Percentiles rank a stretch among this genome's conserved stretches.
Conservation (phyloP, 2,797 vertebrate species). For the Notolabrus celidotus region DNA sequence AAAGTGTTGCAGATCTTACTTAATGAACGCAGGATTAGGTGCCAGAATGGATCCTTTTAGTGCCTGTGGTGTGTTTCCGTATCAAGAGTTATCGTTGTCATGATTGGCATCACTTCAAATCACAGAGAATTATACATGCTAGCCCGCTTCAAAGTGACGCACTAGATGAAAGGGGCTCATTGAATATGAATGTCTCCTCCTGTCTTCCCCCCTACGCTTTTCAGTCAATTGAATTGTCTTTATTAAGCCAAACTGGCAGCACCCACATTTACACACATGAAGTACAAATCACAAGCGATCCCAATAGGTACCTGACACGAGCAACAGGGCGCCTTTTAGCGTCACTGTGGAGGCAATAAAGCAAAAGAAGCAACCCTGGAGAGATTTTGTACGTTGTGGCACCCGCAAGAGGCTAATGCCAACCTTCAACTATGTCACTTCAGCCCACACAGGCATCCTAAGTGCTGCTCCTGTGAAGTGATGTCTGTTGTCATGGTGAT, state of each 20-base stretch:
- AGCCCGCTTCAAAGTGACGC: slow-evolving; percentile 74
- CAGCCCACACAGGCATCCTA: slow-evolving; percentile 82
- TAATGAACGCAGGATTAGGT: slow-evolving; percentile 48
- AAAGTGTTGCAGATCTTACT: slow-evolving; percentile 22
- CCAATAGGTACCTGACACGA: slow-evolving; percentile 56
- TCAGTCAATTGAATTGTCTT: slow-evolving; percentile 71
- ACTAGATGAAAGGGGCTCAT: slow-evolving; percentile 71
- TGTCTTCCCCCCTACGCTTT: slow-evolving; percentile 47
- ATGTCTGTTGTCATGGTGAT: slow-evolving; percentile 89
- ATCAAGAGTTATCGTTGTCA: slow-evolving; percentile 60
- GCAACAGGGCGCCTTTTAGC: slow-evolving; percentile 52
- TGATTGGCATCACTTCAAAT: slow-evolving; percentile 74
- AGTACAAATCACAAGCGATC: slow-evolving; percentile 66
- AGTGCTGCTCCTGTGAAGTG: slow-evolving; percentile 83
- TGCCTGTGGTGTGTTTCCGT: slow-evolving; percentile 34
- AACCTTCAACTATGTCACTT: slow-evolving; percentile 78
- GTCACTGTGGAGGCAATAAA: slow-evolving; percentile 25
- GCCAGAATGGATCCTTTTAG: slow-evolving; percentile 31
- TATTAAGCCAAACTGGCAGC: slow-evolving; percentile 76
- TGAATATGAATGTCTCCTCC: slow-evolving; percentile 71
- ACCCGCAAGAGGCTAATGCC: slow-evolving; percentile 75
- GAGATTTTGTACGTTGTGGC: slow-evolving; percentile 62
- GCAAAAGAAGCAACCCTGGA: slow-evolving; percentile 19
- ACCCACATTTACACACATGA: slow-evolving; percentile 61
- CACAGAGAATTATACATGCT: slow-evolving; percentile 79